Conservation (phyloP, 2,888 invertebrate species). For the Nephrotoma flavescens region DNA sequence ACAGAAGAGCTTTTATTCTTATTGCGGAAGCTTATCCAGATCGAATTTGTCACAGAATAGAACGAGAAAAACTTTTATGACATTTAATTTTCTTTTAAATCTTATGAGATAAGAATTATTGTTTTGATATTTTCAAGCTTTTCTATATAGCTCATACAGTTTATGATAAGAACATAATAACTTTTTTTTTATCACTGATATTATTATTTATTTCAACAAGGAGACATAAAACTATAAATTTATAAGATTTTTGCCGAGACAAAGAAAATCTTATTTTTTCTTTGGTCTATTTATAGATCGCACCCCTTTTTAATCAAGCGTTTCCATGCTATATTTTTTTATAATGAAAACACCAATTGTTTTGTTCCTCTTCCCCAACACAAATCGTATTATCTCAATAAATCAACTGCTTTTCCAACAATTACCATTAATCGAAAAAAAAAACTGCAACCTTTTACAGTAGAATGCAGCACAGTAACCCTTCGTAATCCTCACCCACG, state of each 20-base stretch:
- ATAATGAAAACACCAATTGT: neutral
- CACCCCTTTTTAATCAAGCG: neutral
- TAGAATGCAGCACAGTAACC: neutral
- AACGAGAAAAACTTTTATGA: neutral
- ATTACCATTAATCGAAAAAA: neutral
- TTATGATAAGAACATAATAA: neutral
- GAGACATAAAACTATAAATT: neutral
- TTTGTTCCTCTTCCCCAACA: neutral
- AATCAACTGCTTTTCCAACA: neutral
- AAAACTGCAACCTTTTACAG: neutral
- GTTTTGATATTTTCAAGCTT: neutral
- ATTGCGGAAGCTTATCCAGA: neutral
- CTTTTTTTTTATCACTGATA: neutral
- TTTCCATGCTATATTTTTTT: neutral
- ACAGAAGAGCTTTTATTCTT: neutral
- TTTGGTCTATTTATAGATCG: neutral
- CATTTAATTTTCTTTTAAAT: neutral
- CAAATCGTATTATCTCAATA: neutral
- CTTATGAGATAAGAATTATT: neutral
- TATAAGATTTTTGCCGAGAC: neutral
- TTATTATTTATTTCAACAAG: neutral
- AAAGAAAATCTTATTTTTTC: neutral
- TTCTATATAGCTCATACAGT: neutral
- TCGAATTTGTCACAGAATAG: neutral
- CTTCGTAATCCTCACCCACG: neutral